Conservation (phyloP, 2,888 invertebrate species). For the Phyto melanocephala region DNA sequence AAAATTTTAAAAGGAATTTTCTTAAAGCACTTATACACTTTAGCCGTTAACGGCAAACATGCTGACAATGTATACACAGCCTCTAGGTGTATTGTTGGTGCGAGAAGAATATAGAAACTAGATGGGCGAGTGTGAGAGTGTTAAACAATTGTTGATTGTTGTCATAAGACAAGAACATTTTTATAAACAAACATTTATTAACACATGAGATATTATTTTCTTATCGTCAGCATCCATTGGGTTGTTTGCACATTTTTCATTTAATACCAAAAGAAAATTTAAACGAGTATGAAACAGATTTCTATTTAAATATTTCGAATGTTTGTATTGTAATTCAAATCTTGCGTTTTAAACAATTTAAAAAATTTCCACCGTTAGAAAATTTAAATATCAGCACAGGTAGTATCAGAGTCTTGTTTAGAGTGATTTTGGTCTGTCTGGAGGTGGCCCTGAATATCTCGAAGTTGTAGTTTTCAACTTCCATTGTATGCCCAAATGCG, state of each 20-base stretch:
- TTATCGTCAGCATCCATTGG: constrained; percentile 42
- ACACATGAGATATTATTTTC: not conserved
- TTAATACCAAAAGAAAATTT: constrained; percentile 10
- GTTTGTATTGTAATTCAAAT: no score
- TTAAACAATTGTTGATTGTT: constrained; percentile 21
- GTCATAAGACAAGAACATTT: constrained; percentile 5
- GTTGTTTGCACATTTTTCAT: constrained; percentile 26
- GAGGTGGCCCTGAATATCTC: no score
- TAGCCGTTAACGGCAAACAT: not conserved
- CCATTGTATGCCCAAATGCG: no score
- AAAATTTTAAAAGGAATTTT: constrained; percentile 23
- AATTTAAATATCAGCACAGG: no score
- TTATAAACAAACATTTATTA: not conserved
- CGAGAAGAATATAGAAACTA: not conserved
- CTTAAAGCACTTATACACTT: not conserved
- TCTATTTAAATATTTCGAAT: no score
- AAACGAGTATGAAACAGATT: constrained; percentile 6
- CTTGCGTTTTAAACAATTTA: no score
- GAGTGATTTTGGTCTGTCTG: no score
- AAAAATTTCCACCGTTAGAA: no score
- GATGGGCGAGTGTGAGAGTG: not conserved
- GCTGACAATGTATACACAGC: not conserved
- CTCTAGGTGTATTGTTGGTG: not conserved
- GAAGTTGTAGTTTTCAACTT: no score
- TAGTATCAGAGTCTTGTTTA: no score